Percentiles rank a stretch among this genome's conserved stretches.
phyloP scores from a whole-genome alignment of 2,888 invertebrate species.

The Ditylenchus weischeri region DNA sequence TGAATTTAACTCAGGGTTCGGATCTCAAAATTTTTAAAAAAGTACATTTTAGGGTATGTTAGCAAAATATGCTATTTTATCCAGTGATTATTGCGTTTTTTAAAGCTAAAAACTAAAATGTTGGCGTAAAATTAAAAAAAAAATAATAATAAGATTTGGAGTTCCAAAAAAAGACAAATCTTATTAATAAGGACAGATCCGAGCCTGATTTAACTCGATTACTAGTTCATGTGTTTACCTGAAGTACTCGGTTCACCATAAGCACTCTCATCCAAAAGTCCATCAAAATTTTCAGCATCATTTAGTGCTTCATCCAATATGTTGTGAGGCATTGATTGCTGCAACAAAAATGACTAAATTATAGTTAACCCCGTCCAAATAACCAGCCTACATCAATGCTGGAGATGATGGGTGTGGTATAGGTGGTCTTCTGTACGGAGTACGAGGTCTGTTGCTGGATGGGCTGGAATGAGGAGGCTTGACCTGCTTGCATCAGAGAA shows the following conservation, averaged over 20 bases:
- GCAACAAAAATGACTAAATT: slow-evolving; percentile 9
- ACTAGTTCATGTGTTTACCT: no score
- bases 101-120: no score
- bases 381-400: slow-evolving; percentile 21
- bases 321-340: slow-evolving; percentile 48
- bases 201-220: no score
- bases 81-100: no score
- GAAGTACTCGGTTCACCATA: not conserved
- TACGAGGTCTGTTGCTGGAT: slow-evolving; percentile 15
- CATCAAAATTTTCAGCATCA: slow-evolving; percentile 34
- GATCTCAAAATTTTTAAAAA: no score
- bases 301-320: slow-evolving; percentile 43
- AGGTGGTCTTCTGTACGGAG: slow-evolving; percentile 42
- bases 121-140: no score
- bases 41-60: no score
- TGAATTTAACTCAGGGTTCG: no score
- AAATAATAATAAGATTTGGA: no score
- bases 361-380: not conserved
- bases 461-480: not conserved
- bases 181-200: no score
- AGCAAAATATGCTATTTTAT: no score
- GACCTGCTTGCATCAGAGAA: not conserved
- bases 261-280: slow-evolving; percentile 9
- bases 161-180: no score
- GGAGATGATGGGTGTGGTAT: slow-evolving; percentile 37